Conservation (phyloP, 2,888 invertebrate genomes). For the Zeuzera pyrina region DNA sequence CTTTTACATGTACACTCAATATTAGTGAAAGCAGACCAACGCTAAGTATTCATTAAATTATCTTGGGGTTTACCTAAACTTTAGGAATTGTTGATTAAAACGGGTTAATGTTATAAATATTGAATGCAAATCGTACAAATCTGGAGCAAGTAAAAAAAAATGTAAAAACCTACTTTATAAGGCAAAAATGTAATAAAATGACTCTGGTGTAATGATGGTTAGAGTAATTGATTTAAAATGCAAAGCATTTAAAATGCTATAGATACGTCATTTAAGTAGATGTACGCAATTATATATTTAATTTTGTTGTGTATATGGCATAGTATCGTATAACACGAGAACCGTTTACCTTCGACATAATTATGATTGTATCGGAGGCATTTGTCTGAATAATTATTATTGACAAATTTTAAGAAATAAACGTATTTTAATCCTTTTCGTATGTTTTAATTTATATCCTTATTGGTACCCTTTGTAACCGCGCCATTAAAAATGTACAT, state of each 20-base stretch:
- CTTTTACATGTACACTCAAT: too few relatives aligned
- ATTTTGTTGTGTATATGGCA: constrained; percentile 39
- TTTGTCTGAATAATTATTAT: constrained; percentile 40
- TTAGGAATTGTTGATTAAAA: too few relatives aligned
- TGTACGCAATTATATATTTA: not conserved
- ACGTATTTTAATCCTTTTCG: constrained; percentile 60
- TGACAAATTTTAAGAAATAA: constrained; percentile 67
- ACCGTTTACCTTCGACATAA: too few relatives aligned
- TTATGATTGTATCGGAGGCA: constrained; percentile 37
- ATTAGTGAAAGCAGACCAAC: too few relatives aligned
- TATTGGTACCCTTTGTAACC: too few relatives aligned
- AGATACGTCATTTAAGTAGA: constrained; percentile 6
- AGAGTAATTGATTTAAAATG: constrained; percentile 11
- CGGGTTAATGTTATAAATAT: too few relatives aligned
- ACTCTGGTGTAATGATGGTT: not conserved
- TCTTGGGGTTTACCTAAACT: too few relatives aligned
- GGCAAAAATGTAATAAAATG: not conserved
- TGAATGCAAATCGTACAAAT: too few relatives aligned
- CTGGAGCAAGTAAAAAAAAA: not conserved
- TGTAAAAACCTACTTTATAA: constrained; percentile 2
- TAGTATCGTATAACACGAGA: constrained; percentile 19
- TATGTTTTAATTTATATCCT: constrained; percentile 45
- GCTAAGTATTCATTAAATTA: too few relatives aligned
- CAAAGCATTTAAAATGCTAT: constrained; percentile 22
- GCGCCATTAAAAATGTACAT: too few relatives aligned